These are phyloP conservation scores for Chrysochloris asiatica DNA, from an alignment of 2,113 vertebrate species.

Conservation along the genomic window DNA sequence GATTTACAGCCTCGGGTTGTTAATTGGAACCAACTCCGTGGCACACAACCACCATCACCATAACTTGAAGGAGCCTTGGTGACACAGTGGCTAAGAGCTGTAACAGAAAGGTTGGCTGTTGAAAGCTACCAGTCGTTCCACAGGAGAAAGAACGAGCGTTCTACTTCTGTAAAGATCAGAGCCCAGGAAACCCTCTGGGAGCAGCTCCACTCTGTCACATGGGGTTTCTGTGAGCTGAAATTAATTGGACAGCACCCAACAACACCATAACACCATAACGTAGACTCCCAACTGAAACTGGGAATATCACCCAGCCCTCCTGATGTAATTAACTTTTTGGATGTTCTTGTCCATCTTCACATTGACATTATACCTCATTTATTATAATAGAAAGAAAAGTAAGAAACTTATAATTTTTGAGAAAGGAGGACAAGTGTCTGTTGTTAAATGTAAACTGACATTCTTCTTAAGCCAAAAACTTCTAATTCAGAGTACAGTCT, in stretches of 20 bases:
- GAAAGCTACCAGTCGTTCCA: too few relatives aligned
- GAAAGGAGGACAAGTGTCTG: background rate
- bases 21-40: too few relatives aligned
- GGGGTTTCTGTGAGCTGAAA: too few relatives aligned
- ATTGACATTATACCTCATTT: background rate
- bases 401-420: conserved; percentile 17
- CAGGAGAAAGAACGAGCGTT: background rate
- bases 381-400: conserved; percentile 30
- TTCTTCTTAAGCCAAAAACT: background rate
- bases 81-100: background rate
- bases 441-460: background rate
- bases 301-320: background rate
- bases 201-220: too few relatives aligned
- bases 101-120: background rate
- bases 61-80: background rate
- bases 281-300: background rate
- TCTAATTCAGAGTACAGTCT: background rate
- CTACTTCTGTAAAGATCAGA: background rate
- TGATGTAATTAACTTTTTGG: background rate
- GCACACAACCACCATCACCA: too few relatives aligned
- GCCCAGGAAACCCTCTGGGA: too few relatives aligned
- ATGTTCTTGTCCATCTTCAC: background rate
- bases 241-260: too few relatives aligned
- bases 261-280: too few relatives aligned
- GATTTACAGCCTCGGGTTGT: too few relatives aligned